Percentiles rank a stretch among this genome's conserved stretches.
Conservation (phyloP, 1,140 invertebrate species). For the Zaprionus ornatus region DNA sequence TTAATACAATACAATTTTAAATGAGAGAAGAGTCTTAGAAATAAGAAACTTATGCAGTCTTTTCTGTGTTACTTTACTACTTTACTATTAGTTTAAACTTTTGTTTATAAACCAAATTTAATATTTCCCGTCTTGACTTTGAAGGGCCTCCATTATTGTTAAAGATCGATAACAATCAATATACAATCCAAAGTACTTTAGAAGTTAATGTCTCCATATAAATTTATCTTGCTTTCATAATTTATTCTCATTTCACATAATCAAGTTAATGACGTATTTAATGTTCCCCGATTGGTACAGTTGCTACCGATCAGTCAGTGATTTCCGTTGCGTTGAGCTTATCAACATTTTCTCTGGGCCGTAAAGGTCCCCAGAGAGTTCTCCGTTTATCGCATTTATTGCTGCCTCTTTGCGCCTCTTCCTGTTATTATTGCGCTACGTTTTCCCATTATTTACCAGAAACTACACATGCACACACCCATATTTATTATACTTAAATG, state of each 20-base stretch:
- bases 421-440: conserved; percentile 21
- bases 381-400: neutral
- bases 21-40: no score
- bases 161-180: neutral
- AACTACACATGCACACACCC: neutral
- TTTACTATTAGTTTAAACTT: no score
- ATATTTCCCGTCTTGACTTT: no score
- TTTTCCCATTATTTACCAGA: neutral
- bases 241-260: neutral
- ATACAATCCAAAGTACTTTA: no score
- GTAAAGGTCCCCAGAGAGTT: neutral
- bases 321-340: neutral
- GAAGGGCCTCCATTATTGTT: neutral
- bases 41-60: no score
- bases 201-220: neutral
- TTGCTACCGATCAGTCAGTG: neutral
- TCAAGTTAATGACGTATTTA: neutral
- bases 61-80: no score
- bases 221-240: neutral
- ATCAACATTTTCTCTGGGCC: neutral
- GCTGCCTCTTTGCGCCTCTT: conserved; percentile 19
- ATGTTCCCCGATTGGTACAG: neutral
- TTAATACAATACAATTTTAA: no score
- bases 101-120: no score
- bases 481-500: neutral